Evolutionary conservation across 2,888 invertebrate genomes (phyloP), one percentile per base, ranked within the genome.

Genomic region (Sarcophaga variegata): DNA sequence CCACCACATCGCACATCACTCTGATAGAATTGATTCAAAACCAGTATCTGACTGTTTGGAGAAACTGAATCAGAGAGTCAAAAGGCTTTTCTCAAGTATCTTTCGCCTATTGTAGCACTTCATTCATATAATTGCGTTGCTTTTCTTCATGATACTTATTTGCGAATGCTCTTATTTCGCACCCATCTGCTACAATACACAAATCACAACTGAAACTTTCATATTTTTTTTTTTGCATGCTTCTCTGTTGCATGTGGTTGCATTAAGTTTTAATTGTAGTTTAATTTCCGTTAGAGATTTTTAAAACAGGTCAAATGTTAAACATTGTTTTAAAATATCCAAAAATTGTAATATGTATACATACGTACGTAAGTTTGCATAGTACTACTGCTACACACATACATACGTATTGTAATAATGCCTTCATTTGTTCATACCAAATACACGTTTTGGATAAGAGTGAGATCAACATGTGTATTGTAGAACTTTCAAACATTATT

Each of bases 221-320:
- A 14, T 17, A 54, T 54, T 54, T 54, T 49, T 54, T 54, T 49
- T 49, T 49, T 49, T 49, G 12, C 49, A 14, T 49, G 3, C 14
- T 11, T 11, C 49, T 49, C 49, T 54, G 69, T 27, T 64, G 63
- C 12, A 22, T 71, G 64, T 85, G 69, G 66, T 74, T 81, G 71
- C 77, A 75, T 87, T 82, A 76, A 88, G 81, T 88, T 89, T 87
- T 88, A 88, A 89, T 89, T 89, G 88, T 74, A 86, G 85, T 89
- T 89, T 88, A 89, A 88, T 89, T 89, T 89, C 83, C 88, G 81
- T 81, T 86, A 77, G 79, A 88, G 85, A 83, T 81, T 83, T 84
- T 77, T 74, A 47, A 83, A 81, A 45, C 79, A 88, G 85, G 86
- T 87, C 83, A 86, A 70, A 83, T 86, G 80, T 83, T 86, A 86